Evolutionary conservation across 2,797 vertebrate genomes (phyloP), one percentile per base, ranked within the genome.

Genomic region (Aythya fuligula): DNA sequence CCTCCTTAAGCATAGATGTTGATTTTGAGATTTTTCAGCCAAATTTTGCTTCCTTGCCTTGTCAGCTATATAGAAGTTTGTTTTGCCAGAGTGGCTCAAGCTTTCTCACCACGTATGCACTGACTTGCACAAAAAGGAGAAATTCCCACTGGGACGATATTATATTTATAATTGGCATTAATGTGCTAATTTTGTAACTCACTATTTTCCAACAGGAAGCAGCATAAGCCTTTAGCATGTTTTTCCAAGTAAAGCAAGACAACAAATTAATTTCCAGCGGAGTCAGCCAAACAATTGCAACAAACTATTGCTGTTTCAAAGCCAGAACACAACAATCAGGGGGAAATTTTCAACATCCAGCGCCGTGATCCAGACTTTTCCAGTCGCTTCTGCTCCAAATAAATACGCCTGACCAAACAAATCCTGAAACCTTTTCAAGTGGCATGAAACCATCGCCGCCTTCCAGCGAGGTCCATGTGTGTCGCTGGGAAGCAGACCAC

Each of bases 201-300:
- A 30, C 34, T 93, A 41, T 90, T 91, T 96, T 96, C 89, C 95
- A 96, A 91, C 76, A 94, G 91, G 92, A 96, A 95, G 64, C 73
- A 91, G 58, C 65, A 49, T 57, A 92, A 92, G 79, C 73, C 90
- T 94, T 85, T 53, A 90, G 58, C 8, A 58, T 62, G 78, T 61
- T 89, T 78, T 91, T 91, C 92, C 91, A 95, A 97, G 91, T 78
- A 84, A 92, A 96, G 87, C 82, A 93, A 92, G 78, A 66, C 87
- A 96, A 78, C 87, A 94, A 94, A 93, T 87, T 81, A 93, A 75
- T 94, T 93, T 96, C 91, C 92, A 93, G 9, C 28, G 16, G 38
- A 96, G 79, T 47, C 36, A 78, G 91, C 87, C 87, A 93, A 93
- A 90, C 73, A 88, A 93, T 2, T 84, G 73, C 89, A 94, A 89